Base-by-base conservation (phyloP, 2,113 vertebrate species). In the Melanerpes formicivorus region DNA sequence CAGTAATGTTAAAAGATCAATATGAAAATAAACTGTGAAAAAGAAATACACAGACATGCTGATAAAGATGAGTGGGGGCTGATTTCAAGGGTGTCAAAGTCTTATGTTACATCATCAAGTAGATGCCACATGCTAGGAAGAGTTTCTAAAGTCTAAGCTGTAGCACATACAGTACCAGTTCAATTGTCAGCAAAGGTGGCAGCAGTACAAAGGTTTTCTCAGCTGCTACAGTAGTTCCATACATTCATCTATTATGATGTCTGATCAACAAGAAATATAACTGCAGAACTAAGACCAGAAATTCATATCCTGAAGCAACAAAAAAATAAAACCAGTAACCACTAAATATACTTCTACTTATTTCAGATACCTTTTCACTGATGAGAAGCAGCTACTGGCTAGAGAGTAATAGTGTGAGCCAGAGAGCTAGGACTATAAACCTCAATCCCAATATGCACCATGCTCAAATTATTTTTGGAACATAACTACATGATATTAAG, bases 401-500 rank as follows among this genome's bases (percentile, higher is more conserved):
- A 34, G 10, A 65, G 21, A 71, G 23, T 32, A 82, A 80, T 11
- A 4, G 1, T 1, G 9, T 26, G 64, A 88, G 27, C 60, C 78
- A 77, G 30, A 66, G 32, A 59, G 32, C 37, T 42, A 71, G 25
- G 58, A 90, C 76, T 62, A 48, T n/a, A 88, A 79, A 90, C 58
- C 26, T 93, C 67, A 87, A 82, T 42, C 21, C 42, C n/a, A 82
- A 65, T 27, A 58, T 21, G 10, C 21, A 90, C 10, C 19, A 78
- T 10, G 70, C 55, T 81, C 50, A 70, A 75, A 50, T 83, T 90
- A 84, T 88, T 94, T 48, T 84, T 75, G 76, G 27, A 90, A 93
- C 54, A n/a, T 72, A 92, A 86, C 81, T 69, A 83, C 37, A 34
- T 32, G 25, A 56, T 46, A 80, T 11, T 67, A 80, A 95, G 60